These are phyloP conservation scores for Onychomys leucogaster DNA, from an alignment of 2,797 vertebrate species.

Conservation along the genomic window DNA sequence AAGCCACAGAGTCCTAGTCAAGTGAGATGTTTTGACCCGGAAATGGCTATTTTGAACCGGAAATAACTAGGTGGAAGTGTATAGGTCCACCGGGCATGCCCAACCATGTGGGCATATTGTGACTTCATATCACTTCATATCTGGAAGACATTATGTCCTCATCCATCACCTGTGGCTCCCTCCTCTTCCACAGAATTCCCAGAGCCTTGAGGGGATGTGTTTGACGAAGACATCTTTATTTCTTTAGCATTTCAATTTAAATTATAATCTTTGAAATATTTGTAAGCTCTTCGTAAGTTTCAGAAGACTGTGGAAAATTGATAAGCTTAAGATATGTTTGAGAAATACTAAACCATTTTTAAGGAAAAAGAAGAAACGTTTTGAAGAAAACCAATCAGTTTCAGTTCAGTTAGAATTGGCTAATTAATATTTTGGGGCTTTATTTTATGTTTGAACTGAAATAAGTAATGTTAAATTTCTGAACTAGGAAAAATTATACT, in stretches of 20 bases:
- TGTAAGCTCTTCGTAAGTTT: neutral
- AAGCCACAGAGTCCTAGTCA: too few relatives aligned
- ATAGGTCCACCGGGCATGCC: too few relatives aligned
- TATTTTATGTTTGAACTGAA: constrained; percentile 10
- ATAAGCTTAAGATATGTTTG: neutral
- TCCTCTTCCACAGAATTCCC: neutral
- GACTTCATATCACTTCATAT: too few relatives aligned
- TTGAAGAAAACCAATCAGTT: neutral
- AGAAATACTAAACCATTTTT: constrained; percentile 26
- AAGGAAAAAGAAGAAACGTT: constrained; percentile 9
- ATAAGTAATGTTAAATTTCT: neutral
- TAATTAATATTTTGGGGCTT: neutral
- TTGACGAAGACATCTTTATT: neutral
- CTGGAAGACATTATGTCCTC: neutral
- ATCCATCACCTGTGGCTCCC: neutral
- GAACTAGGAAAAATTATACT: constrained; percentile 22
- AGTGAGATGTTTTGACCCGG: too few relatives aligned
- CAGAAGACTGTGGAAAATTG: neutral
- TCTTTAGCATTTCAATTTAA: constrained; percentile 15
- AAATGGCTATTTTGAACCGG: too few relatives aligned
- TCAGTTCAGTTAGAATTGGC: neutral
- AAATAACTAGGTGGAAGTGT: too few relatives aligned
- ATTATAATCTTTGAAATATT: constrained; percentile 15
- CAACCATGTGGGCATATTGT: too few relatives aligned
- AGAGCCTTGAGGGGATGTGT: neutral